These are phyloP conservation scores for Gymnodraco acuticeps DNA, from an alignment of 2,797 vertebrate species.

Conservation along the genomic window DNA sequence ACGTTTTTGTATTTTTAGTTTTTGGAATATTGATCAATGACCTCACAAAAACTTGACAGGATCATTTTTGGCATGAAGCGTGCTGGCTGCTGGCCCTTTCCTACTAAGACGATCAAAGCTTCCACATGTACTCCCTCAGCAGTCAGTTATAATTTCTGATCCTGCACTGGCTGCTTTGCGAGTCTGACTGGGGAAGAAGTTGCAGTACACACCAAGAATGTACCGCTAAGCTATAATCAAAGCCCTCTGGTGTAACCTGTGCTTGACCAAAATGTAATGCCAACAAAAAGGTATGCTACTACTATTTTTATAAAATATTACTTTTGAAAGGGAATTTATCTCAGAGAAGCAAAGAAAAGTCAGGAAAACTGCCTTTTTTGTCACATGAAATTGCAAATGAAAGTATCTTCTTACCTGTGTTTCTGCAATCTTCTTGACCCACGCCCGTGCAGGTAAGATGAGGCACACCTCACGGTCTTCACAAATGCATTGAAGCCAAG, in stretches of 20 bases:
- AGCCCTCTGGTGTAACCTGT: conserved; percentile 19
- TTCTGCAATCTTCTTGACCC: neutral
- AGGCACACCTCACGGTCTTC: conserved; percentile 26
- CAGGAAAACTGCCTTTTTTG: neutral
- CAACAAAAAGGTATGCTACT: neutral
- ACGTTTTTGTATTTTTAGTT: conserved; percentile 11
- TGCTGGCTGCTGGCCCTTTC: neutral
- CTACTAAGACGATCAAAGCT: conserved; percentile 49
- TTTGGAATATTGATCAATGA: conserved; percentile 46
- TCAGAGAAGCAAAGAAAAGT: neutral
- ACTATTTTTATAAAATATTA: too few species aligned
- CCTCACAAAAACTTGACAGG: conserved; percentile 30
- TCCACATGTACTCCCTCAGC: conserved; percentile 59
- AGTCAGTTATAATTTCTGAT: conserved; percentile 50
- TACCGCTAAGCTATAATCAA: conserved; percentile 37
- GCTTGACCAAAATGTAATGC: neutral
- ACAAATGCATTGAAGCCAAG: conserved; percentile 31
- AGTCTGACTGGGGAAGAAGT: conserved; percentile 56
- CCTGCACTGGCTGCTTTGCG: conserved; percentile 29
- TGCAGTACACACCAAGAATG: conserved; percentile 53
- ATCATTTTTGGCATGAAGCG: conserved; percentile 23
- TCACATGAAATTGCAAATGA: conserved; percentile 3
- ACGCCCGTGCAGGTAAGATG: conserved; percentile 39
- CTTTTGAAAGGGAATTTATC: too few species aligned
- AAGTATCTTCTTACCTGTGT: conserved; percentile 57